Base-by-base conservation (phyloP, 2,113 vertebrate species). In the Proterorhinus semilunaris region DNA sequence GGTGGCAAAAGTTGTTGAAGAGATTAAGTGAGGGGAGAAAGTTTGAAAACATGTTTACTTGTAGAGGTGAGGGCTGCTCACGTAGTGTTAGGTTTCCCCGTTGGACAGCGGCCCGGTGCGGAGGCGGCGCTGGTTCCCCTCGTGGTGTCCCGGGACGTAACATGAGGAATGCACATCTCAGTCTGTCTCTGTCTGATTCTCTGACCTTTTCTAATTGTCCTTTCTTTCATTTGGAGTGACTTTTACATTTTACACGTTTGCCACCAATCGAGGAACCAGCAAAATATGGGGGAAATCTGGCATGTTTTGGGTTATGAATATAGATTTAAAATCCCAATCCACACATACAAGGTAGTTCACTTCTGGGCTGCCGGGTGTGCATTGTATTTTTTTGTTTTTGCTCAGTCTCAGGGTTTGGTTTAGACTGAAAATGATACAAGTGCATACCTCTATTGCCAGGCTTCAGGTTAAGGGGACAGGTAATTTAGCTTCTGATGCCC, bases 21-120 rank as follows among this genome's bases (percentile, higher is more conserved):
- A 21, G 61, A 69, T 68, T 17, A 53, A 64, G 21, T 55, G 69
- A 68, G 16, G 17, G 65, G 63, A 64, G 72, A 74, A 76, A 91
- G 89, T 89, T 92, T 93, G 92, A 95, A 95, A 96, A 96, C 93
- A 94, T 96, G 95, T 96, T 96, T 96, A 95, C 93, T 90, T 81
- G 90, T 88, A 89, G 89, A 92, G 84, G 68, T 58, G 70, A 66
- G 71, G 92, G 89, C 91, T 95, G 93, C 93, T 91, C 89, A 94
- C 91, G 91, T 84, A 91, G 90, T 95, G 92, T 95, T 93, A 95
- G 94, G 94, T 95, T 95, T 95, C 93, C 94, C 93, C 94, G 81
- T 93, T 94, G 94, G 95, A 96, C 86, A 69, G 78, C 75, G 73
- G 94, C 94, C 94, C 94, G 91, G 93, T 87, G 90, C 71, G 83